Percentiles rank a stretch among this genome's conserved stretches.
These are phyloP conservation scores for Neolamprologus ventralis DNA, from an alignment of 2,113 vertebrate species.

Conservation along the genomic window DNA sequence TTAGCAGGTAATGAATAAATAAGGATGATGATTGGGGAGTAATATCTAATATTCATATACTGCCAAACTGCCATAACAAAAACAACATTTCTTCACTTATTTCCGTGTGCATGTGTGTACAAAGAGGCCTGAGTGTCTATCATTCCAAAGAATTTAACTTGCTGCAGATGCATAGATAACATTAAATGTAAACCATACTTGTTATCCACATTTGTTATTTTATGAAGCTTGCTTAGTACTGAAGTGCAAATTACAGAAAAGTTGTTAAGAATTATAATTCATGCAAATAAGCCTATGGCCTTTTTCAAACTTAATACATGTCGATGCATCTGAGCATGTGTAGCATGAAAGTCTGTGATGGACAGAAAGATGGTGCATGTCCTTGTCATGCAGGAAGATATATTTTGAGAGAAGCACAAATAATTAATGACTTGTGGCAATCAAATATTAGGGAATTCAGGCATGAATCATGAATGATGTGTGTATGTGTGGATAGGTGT, in stretches of 20 bases:
- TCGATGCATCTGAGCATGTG: background rate
- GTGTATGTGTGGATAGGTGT: background rate
- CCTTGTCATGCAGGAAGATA: background rate
- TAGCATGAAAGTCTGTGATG: background rate
- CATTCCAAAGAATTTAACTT: background rate
- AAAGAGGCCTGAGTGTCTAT: background rate
- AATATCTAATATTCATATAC: conserved; percentile 34
- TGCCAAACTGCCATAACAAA: background rate
- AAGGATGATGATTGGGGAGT: conserved; percentile 32
- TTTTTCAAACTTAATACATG: background rate
- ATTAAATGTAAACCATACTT: background rate
- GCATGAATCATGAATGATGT: background rate
- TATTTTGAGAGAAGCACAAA: background rate
- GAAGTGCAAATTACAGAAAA: background rate
- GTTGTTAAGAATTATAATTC: background rate
- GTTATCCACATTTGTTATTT: background rate
- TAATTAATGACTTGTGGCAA: conserved; percentile 13
- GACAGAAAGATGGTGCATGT: background rate
- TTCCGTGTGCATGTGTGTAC: background rate
- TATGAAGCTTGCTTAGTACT: background rate
- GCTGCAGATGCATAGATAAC: background rate
- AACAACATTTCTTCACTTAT: background rate
- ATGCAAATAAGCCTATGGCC: background rate
- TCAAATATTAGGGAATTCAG: conserved; percentile 15
- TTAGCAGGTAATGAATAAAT: conserved; percentile 47